Conservation (phyloP, 2,888 invertebrate species). For the Thumatha senex region DNA sequence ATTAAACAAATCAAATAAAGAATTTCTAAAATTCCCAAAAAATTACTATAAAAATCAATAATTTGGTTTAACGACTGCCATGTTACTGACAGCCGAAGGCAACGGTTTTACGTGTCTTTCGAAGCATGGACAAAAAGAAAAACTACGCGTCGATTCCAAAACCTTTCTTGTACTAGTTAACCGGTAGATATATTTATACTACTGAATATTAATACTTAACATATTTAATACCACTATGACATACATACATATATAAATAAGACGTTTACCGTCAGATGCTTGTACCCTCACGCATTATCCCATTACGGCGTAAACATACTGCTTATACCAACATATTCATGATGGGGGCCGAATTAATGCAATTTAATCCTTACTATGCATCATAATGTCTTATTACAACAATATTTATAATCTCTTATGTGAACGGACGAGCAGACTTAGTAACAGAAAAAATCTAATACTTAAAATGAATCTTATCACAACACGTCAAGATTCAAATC, state of each 20-base stretch:
- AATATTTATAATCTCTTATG: constrained; percentile 56
- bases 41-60: no score
- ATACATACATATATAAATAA: not conserved
- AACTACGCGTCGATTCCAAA: no score
- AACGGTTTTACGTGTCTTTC: no score
- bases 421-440: constrained; percentile 41
- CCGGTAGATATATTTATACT: no score
- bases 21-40: no score
- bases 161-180: no score
- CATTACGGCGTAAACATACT: constrained; percentile 25
- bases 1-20: no score
- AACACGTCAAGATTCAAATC: constrained; percentile 14
- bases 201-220: no score
- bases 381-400: constrained; percentile 48
- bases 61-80: no score
- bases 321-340: constrained; percentile 31
- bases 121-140: no score
- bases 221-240: not conserved
- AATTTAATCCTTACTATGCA: constrained; percentile 49
- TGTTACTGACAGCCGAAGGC: no score
- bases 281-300: constrained; percentile 11
- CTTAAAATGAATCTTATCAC: constrained; percentile 22
- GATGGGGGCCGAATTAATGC: constrained; percentile 33
- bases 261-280: not conserved
- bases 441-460: constrained; percentile 25